Evolutionary conservation across 1,140 invertebrate genomes (phyloP), one percentile per base, ranked within the genome.

Genomic region (Atta texana): DNA sequence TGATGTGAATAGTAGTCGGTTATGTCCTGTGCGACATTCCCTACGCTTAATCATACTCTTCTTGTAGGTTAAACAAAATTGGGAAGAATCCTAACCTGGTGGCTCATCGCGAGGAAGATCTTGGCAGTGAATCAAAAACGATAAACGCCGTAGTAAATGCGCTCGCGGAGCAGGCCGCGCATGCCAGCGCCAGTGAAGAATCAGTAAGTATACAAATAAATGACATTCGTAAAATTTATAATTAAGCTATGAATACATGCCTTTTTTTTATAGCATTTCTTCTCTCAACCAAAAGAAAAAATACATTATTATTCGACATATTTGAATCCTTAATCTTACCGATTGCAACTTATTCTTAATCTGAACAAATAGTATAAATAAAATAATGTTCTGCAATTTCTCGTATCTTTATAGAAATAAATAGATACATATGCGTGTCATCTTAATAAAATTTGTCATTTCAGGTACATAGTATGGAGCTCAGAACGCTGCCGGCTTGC

Each of bases 51-150:
- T 94, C 92, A 87, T 94, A 89, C 93, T 95, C 91, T 93, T 93
- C 76, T 93, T 94, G 61, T 94, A 97, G 98, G 95, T 96, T 99
- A 89, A 99, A 99, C 95, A 99, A 99, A 96, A 99, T 99, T 94
- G 99, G 99, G 72, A 99, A 99, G 96, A 99, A 99, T 96, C 98
- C 99, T 66, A 99, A 98, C 93, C 97, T 99, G 91, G 98, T 99
- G 87, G 97, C 98, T 87, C 98, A 98, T 93, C 96, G 98, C 75
- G 98, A 99, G 93, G 98, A 98, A 94, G 97, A 98, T 94, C 96
- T 97, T 91, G 97, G 97, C 92, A 97, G 97, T 95, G 98, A 98
- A 95, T 98, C 97, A 93, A 98, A 98, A 95, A 98, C 97, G 64
- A 98, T 98, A 92, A 98, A 98, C 92, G 98, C 98, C 44, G 98